These are phyloP conservation scores for Digitonthophagus gazella DNA, from an alignment of 2,888 invertebrate species.

Conservation along the genomic window DNA sequence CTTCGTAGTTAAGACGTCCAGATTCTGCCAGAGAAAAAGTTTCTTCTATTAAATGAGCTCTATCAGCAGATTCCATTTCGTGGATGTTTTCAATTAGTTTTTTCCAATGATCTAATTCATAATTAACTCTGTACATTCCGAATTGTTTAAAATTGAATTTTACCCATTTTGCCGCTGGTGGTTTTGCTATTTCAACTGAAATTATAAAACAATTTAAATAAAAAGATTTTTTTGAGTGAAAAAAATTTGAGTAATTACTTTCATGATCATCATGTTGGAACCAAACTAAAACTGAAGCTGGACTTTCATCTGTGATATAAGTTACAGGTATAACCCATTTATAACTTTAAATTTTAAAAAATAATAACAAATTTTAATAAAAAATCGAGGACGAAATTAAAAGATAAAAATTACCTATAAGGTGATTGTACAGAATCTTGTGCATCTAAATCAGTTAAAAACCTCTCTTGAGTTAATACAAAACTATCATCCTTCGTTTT, in stretches of 20 bases:
- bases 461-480: conserved; percentile 70
- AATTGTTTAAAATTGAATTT: conserved; percentile 84
- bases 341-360: conserved; percentile 55
- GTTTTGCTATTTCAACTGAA: conserved; percentile 52
- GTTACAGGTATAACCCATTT: conserved; percentile 86
- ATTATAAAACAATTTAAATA: background rate
- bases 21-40: conserved; percentile 77
- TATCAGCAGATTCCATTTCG: conserved; percentile 64
- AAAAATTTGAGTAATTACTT: background rate
- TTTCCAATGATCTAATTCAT: conserved; percentile 67
- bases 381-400: background rate
- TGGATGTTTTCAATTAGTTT: conserved; percentile 51
- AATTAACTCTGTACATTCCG: conserved; percentile 89
- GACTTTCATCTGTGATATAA: conserved; percentile 58
- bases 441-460: conserved; percentile 67
- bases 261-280: conserved; percentile 50
- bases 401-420: conserved; percentile 48
- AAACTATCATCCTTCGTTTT: conserved; percentile 52
- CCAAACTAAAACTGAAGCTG: conserved; percentile 33
- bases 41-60: conserved; percentile 79
- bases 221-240: no score
- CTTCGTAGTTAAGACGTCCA: conserved; percentile 61
- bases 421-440: conserved; percentile 52
- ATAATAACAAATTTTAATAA: background rate
- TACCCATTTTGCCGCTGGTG: conserved; percentile 61